Percentiles rank a stretch among this genome's conserved stretches.
Evolutionary conservation across 1,140 invertebrate species (phyloP).

Genomic region (Drosophila pallidifrons): DNA sequence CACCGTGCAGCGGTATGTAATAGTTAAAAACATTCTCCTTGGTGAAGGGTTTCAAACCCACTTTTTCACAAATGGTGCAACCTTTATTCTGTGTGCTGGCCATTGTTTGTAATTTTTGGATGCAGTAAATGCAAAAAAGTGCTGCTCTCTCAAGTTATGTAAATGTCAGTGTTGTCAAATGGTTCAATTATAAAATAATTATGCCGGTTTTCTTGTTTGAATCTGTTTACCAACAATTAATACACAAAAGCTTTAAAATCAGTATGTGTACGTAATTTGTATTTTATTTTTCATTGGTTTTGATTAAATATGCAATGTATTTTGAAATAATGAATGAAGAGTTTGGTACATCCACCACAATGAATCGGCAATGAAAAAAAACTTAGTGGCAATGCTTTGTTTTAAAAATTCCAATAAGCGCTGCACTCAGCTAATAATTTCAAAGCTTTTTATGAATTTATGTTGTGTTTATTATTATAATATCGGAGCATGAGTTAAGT

Average conservation of each 20-base stretch:
- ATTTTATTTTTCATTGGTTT: neutral
- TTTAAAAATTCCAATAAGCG: neutral
- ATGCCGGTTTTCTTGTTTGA: conserved; percentile 21
- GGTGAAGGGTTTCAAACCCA: conserved; percentile 87
- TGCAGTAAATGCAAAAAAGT: conserved; percentile 49
- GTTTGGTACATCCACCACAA: neutral
- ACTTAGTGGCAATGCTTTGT: neutral
- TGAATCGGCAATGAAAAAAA: conserved; percentile 47
- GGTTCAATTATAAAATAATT: conserved; percentile 6
- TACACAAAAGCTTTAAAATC: neutral
- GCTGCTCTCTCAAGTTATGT: conserved; percentile 70
- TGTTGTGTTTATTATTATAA: too few relatives aligned
- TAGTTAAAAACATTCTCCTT: conserved; percentile 87
- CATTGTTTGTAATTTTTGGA: conserved; percentile 59
- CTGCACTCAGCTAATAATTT: too few relatives aligned
- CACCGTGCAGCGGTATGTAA: conserved; percentile 88
- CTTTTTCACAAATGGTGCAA: conserved; percentile 85
- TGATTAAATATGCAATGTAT: conserved; percentile 27
- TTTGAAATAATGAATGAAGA: neutral
- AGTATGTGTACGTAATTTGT: neutral
- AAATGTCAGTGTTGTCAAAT: conserved; percentile 67
- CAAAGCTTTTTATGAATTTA: too few relatives aligned
- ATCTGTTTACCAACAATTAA: conserved; percentile 2
- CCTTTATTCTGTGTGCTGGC: conserved; percentile 54
- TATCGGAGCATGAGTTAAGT: too few relatives aligned